Base-by-base conservation (phyloP, 2,888 invertebrate genomes). In the Hoplodrina ambigua region DNA sequence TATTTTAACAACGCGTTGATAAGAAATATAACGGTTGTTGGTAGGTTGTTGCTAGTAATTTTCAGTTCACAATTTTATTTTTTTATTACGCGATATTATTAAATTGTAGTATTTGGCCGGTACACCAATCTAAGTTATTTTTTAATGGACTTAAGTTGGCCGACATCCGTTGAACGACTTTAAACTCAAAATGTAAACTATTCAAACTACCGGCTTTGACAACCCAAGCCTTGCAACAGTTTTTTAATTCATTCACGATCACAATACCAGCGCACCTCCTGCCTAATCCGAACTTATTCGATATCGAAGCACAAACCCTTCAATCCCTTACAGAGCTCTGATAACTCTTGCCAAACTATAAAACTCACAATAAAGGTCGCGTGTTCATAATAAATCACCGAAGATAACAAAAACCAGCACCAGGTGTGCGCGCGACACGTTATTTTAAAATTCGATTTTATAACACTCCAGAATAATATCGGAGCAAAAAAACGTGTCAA, bases 401-500 rank as follows among this genome's bases (percentile, higher is more conserved):
- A 66, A 44, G 55, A 57, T 69, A 73, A 74, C 69, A 78, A 75
- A 62, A 72, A 62, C 62, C 54, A 60, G 54, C 72, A 62, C 80
- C 84, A 86, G 86, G 86, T 84, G 85, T 72, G 69, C 50, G 54
- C 65, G 49, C 60, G 19, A 65, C 64, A 61, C 52, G 57, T 53
- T 17, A 69, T 58, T 69, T 75, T 67, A 76, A 76, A 69, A 75
- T 68, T 56, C 56, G 60, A 73, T 66, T 73, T 68, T 71, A 57
- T 57, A 55, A 57, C 55, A 71, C 64, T 72, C 58, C 67, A 70
- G 77, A 75, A 74, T 66, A 70, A 52, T 71, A 62, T 66, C 70
- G 72, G 58, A 76, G 78, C 87, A 88, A 91, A 91, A 25, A 90
- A 89, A 88, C 88, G 87, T 90, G 90, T 89, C 88, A 82, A 84